Conservation (phyloP, 2,888 invertebrate genomes). For the Eilema sororculum region DNA sequence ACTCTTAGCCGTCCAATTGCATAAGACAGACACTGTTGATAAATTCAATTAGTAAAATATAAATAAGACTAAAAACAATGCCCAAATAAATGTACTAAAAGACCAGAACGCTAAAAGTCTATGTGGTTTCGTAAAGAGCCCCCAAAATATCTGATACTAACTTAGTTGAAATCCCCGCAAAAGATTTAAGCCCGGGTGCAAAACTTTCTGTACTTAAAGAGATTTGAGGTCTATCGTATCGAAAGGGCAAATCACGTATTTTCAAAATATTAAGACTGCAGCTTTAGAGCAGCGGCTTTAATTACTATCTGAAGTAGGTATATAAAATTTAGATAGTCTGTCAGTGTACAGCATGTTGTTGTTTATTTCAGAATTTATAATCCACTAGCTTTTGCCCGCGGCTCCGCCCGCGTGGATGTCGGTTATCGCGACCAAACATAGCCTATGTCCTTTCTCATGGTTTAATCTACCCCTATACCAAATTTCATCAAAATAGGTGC, state of each 20-base stretch:
- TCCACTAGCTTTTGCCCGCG: too few species aligned
- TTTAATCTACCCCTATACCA: too few species aligned
- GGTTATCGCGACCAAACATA: too few species aligned
- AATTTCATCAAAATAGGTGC: too few species aligned
- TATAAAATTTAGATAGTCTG: too few species aligned
- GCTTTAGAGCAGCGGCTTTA: background rate
- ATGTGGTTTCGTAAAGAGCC: constrained; percentile 38
- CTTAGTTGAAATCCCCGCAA: constrained; percentile 59
- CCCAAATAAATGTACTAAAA: constrained; percentile 17
- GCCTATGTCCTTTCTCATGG: too few species aligned
- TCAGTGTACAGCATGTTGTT: too few species aligned
- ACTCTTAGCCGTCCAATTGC: too few species aligned
- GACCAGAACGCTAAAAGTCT: constrained; percentile 33
- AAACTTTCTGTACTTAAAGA: constrained; percentile 60
- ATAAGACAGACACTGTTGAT: too few species aligned
- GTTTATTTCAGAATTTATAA: too few species aligned
- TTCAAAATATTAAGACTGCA: constrained; percentile 40
- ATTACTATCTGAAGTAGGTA: background rate
- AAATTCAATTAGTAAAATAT: too few species aligned
- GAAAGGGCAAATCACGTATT: constrained; percentile 52
- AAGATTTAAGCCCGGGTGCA: constrained; percentile 56
- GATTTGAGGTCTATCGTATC: constrained; percentile 60
- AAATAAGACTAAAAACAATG: background rate
- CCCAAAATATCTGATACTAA: constrained; percentile 45
- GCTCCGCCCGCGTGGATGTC: too few species aligned